These are phyloP conservation scores for Schizaphis graminum DNA, from an alignment of 2,888 invertebrate genomes.

Conservation along the genomic window DNA sequence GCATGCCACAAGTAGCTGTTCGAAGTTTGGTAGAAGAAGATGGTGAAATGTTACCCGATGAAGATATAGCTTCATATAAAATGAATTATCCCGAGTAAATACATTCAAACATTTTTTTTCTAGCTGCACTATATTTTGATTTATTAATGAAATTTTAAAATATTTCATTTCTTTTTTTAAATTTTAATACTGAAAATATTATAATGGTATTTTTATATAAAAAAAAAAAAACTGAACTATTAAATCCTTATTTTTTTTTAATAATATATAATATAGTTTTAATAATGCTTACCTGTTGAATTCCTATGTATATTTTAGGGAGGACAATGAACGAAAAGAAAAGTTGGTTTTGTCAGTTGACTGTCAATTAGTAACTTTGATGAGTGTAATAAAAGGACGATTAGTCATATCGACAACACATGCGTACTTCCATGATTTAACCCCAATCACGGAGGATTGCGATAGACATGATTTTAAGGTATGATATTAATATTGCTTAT, in stretches of 20 bases:
- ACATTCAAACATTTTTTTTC: not conserved
- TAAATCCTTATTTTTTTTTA: not conserved
- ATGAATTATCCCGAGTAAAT: slow-evolving; percentile 61
- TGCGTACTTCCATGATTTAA: slow-evolving; percentile 76
- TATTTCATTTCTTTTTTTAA: not conserved
- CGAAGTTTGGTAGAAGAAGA: slow-evolving; percentile 61
- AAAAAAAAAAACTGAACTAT: not conserved
- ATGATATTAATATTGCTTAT: slow-evolving; percentile 42
- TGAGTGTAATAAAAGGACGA: slow-evolving; percentile 76
- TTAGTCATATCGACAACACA: slow-evolving; percentile 76
- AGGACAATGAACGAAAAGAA: slow-evolving; percentile 72
- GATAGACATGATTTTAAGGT: slow-evolving; percentile 73
- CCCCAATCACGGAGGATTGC: slow-evolving; percentile 73
- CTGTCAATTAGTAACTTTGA: slow-evolving; percentile 76
- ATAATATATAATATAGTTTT: not conserved
- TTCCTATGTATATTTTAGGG: slow-evolving; percentile 27
- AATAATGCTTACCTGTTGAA: not conserved
- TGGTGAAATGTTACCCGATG: slow-evolving; percentile 62
- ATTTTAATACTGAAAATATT: not conserved
- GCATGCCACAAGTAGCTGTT: slow-evolving; percentile 61
- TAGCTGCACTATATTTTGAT: not conserved
- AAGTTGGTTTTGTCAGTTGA: slow-evolving; percentile 76
- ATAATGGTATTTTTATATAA: not conserved
- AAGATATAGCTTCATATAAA: slow-evolving; percentile 62
- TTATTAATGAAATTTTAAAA: not conserved